Evolutionary conservation across 2,888 invertebrate genomes (phyloP), one percentile per base, ranked within the genome.

Genomic region (Epiblema foenella): DNA sequence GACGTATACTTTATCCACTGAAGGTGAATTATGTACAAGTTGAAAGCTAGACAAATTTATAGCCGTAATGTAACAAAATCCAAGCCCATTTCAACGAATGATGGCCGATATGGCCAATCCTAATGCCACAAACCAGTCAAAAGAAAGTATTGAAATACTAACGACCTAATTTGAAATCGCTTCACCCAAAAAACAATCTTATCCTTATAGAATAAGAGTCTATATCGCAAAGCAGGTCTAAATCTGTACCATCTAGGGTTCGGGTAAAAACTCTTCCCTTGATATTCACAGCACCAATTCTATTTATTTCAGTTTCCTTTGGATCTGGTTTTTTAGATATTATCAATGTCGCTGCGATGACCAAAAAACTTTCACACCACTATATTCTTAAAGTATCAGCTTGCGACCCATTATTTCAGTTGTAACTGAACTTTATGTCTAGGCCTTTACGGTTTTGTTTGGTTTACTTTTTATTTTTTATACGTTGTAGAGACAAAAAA

Each of bases 91-190:
- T 18, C 12, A 17, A 51, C 18, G 15, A 49, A 62, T 33, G 49
- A 51, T 33, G 51, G 49, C 33, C 49, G 51, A 62, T 62, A 62
- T 51, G 33, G 49, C 18, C 49, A 62, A 62, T 51, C 51, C 33
- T 49, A n/a, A 17, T 29, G 29, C 51, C 62, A 49, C 51, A 18
- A 62, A 33, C 29, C 49, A 51, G 18, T 17, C 62, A 33, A 62
- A 62, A 51, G 59, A 60, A 24, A 46, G 62, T 62, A 62, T 62
- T 62, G 62, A 62, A 62, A 62, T 62, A 62, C 62, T 62, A 62
- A 62, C 62, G 62, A 33, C 24, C 62, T 62, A 62, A 51, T 62
- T 51, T 62, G 17, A 51, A 33, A 49, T 1, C 18, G 9, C 15
- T 18, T 20, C 17, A 2, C 51, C 0, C 17, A 18, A 51, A 62